Evolutionary conservation across 1,140 invertebrate genomes (phyloP), one percentile per base, ranked within the genome.

Genomic region (Augochlora pura): DNA sequence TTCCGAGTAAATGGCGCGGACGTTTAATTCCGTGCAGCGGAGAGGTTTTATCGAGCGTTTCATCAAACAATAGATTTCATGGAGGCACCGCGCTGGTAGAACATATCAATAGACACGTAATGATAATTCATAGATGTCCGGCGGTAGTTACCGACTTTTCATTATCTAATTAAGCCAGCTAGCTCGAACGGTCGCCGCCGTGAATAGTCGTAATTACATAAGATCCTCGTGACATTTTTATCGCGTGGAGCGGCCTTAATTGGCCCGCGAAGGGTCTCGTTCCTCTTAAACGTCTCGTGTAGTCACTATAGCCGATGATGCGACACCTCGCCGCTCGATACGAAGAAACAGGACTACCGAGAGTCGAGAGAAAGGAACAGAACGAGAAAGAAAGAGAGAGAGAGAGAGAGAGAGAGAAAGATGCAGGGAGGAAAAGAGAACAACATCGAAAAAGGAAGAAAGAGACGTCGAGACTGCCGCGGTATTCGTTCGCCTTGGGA

Each of bases 401-500:
- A 4, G 39, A 42, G 39, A 42, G 39, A 42, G 42, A 46, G 12
- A 46, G 42, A 46, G 10, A 10, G 42, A 46, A 1, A 46, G 42
- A n/a, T n/a, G n/a, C n/a, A n/a, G n/a, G 12, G 42, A 46, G 10
- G 14, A 10, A 71, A 49, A 39, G 39, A 64, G 62, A 52, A 57
- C n/a, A 14, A 21, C 52, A 38, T 32, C n/a, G n/a, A 21, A 18
- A 18, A 42, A 64, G 18, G 64, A 60, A 54, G 59, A 63, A 39
- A 39, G 59, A 38, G 38, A 72, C 49, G 73, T 71, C 46, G 59
- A 32, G 8, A 74, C 68, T 46, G 18, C 59, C 54, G 54, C 73
- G 59, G 57, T 73, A 64, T 73, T 68, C 85, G 64, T 71, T 77
- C 66, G 25, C 25, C 25, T 27, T 74, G 82, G 81, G 87, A 89